Evolutionary conservation across 2,113 vertebrate genomes (phyloP).

Genomic region (Echinops telfairi): DNA sequence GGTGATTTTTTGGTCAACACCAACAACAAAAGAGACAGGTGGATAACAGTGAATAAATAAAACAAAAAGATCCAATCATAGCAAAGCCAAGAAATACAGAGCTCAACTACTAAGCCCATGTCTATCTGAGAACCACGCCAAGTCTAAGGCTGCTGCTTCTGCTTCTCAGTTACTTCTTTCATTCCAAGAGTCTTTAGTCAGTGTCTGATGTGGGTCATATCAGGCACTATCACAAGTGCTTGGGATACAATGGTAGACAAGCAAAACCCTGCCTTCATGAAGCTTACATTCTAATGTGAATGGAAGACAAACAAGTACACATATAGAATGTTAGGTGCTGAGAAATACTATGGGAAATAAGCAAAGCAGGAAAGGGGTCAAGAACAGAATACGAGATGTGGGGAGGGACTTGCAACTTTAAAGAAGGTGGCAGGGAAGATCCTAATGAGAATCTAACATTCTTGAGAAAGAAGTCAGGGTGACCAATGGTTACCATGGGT

Average conservation of each 20-base stretch:
- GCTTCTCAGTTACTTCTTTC: neutral
- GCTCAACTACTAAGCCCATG: neutral
- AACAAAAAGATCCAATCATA: neutral
- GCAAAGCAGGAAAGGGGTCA: too few relatives aligned
- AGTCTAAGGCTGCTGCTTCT: neutral
- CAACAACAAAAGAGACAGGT: neutral
- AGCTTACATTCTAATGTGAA: neutral
- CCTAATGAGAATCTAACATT: neutral
- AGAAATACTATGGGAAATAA: neutral
- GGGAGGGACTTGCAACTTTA: neutral
- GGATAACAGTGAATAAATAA: neutral
- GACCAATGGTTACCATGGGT: too few relatives aligned
- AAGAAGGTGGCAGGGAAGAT: neutral
- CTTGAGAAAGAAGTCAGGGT: neutral
- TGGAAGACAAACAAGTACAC: neutral
- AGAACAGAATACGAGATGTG: neutral
- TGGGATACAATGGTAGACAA: accelerated
- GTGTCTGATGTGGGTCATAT: neutral
- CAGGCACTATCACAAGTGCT: neutral
- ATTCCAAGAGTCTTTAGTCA: neutral
- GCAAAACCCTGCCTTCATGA: neutral
- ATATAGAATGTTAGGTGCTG: neutral
- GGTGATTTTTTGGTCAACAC: too few relatives aligned
- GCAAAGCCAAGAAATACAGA: neutral
- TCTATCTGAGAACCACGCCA: neutral